Percentiles rank a stretch among this genome's conserved stretches.
These are phyloP conservation scores for Dromiciops gliroides DNA, from an alignment of 2,113 vertebrate genomes.

Conservation along the genomic window DNA sequence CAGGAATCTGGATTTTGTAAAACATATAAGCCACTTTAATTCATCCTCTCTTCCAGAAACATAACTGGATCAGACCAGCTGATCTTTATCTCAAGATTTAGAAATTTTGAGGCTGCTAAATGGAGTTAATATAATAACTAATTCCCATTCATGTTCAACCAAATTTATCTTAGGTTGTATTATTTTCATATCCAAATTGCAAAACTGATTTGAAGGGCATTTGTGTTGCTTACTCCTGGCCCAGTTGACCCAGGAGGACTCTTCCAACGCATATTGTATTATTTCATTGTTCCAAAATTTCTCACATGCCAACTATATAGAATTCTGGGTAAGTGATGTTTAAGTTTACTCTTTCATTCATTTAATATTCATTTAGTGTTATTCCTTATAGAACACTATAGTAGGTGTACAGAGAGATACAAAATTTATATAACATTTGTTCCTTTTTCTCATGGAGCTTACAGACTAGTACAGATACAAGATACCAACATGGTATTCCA, in stretches of 20 bases:
- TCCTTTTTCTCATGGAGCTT: background rate
- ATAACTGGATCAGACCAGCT: background rate
- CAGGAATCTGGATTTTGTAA: slow-evolving; percentile 48
- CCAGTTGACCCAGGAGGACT: background rate
- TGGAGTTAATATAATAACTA: background rate
- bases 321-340: background rate
- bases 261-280: background rate
- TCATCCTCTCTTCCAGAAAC: slow-evolving; percentile 52
- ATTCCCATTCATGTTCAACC: background rate
- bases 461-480: background rate
- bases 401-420: background rate
- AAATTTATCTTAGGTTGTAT: background rate
- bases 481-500: background rate
- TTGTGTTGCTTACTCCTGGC: background rate
- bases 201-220: background rate
- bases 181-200: background rate
- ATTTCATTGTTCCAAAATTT: slow-evolving; percentile 60
- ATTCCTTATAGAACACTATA: background rate
- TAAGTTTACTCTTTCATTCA: background rate
- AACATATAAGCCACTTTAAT: slow-evolving; percentile 49
- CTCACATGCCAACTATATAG: slow-evolving; percentile 33
- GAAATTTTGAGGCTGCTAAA: background rate
- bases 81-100: background rate
- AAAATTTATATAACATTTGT: background rate
- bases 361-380: background rate